phyloP scores from a whole-genome alignment of 2,888 invertebrate species.

The Holacanthella duospinosa region DNA sequence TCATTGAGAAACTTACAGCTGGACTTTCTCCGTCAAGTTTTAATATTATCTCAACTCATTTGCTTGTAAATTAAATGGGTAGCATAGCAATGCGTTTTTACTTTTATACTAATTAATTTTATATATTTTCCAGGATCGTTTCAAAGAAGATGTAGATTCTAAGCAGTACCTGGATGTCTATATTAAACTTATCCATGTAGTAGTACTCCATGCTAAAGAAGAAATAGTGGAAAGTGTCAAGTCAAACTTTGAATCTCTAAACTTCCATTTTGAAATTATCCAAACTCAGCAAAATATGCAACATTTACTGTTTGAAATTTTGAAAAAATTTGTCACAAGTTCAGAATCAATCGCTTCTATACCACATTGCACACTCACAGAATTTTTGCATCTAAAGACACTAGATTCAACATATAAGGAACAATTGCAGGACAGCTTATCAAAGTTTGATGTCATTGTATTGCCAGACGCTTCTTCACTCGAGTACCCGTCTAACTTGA shows the following conservation, averaged over 20 bases:
- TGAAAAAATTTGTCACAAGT: not conserved
- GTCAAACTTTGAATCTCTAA: not conserved
- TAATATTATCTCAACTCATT: too few species aligned
- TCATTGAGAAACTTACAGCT: not conserved
- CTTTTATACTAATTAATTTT: not conserved
- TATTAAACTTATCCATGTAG: not conserved
- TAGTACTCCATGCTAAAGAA: not conserved
- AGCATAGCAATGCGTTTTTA: too few species aligned
- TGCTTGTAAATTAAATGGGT: too few species aligned
- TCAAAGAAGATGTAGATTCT: not conserved
- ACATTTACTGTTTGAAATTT: not conserved
- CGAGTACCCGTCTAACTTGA: too few species aligned
- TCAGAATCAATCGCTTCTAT: not conserved
- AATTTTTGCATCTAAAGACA: not conserved
- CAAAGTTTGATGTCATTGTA: too few species aligned
- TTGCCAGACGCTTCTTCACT: too few species aligned
- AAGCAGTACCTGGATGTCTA: not conserved
- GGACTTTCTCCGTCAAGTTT: not conserved
- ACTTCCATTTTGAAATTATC: not conserved
- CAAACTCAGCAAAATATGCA: not conserved
- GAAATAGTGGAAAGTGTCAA: not conserved
- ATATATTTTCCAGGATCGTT: not conserved
- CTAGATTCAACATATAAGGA: not conserved
- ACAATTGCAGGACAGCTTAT: not conserved
- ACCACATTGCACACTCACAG: not conserved